Percentiles rank a stretch among this genome's conserved stretches.
Evolutionary conservation across 2,113 vertebrate genomes (phyloP).

Genomic region (Odobenus rosmarus): DNA sequence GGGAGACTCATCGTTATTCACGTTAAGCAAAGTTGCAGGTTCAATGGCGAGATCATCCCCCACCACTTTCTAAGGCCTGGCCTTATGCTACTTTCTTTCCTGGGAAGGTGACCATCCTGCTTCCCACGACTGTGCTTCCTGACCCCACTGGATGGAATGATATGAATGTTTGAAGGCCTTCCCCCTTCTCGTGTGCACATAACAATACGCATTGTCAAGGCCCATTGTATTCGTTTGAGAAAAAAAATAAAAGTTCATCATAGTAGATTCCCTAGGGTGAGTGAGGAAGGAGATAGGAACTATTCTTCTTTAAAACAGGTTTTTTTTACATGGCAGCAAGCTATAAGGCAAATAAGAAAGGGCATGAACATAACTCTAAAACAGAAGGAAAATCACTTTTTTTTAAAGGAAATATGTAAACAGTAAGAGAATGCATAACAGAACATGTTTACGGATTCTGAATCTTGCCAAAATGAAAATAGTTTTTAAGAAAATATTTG

Average conservation of each 20-base stretch:
- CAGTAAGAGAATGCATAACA: background rate
- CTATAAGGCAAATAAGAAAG: background rate
- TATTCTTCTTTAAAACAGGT: slow-evolving; percentile 26
- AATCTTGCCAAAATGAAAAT: slow-evolving; percentile 34
- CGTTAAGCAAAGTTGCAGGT: background rate
- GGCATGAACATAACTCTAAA: background rate
- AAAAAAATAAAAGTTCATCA: background rate
- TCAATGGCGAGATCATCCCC: background rate
- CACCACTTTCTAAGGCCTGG: background rate
- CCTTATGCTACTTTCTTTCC: background rate
- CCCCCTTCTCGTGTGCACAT: background rate
- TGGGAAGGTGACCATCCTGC: background rate
- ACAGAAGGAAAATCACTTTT: background rate
- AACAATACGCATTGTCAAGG: background rate
- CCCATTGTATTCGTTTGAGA: background rate
- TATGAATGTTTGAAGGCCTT: accelerated
- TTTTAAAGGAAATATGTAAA: slow-evolving; percentile 32
- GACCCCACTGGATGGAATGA: background rate
- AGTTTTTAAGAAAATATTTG: background rate
- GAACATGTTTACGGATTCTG: background rate
- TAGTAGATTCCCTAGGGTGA: background rate
- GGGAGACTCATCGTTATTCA: too few species aligned
- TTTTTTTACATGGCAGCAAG: background rate
- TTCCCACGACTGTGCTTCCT: background rate
- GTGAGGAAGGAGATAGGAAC: background rate